Evolutionary conservation across 92 coral and sea anemone species (phyloP).

Genomic region (Phenganax subtilis): DNA sequence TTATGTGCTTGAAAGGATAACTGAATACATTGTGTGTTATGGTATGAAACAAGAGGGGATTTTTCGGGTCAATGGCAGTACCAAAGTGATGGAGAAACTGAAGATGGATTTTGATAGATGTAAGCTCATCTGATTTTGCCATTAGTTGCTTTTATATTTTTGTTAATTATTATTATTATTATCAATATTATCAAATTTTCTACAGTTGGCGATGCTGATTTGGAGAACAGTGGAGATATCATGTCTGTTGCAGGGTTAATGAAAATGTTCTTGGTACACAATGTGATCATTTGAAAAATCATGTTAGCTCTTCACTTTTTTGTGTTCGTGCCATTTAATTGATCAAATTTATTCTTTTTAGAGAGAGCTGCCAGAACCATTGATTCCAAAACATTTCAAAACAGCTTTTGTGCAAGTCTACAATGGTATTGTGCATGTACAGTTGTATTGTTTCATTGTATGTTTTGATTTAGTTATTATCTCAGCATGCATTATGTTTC

Average conservation of each 20-base stretch:
- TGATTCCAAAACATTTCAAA: conserved; percentile 70
- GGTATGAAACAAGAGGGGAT: conserved; percentile 87
- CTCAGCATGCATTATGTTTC: not conserved
- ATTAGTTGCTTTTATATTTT: too few species aligned
- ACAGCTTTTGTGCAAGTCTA: conserved; percentile 72
- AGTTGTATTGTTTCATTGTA: not conserved
- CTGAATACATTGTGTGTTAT: conserved; percentile 59
- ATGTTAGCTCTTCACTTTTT: not conserved
- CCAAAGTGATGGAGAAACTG: conserved; percentile 74
- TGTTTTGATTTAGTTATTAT: not conserved
- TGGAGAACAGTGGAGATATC: conserved; percentile 75
- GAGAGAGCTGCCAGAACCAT: conserved; percentile 99
- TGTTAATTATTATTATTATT: too few species aligned
- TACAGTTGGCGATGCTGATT: conserved; percentile 78
- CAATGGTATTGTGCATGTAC: conserved; percentile 49
- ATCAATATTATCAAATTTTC: not conserved
- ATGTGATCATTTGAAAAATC: not conserved
- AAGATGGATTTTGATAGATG: conserved; percentile 87
- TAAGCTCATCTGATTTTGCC: conserved; percentile 19
- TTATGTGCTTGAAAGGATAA: conserved; percentile 61
- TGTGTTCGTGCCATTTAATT: not conserved
- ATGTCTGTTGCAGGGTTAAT: conserved; percentile 96
- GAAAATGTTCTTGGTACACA: conserved; percentile 77
- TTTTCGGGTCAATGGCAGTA: conserved; percentile 90
- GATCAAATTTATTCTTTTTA: conserved; percentile 27